Conservation (phyloP, 2,113 vertebrate species). For the Rattus rattus region DNA sequence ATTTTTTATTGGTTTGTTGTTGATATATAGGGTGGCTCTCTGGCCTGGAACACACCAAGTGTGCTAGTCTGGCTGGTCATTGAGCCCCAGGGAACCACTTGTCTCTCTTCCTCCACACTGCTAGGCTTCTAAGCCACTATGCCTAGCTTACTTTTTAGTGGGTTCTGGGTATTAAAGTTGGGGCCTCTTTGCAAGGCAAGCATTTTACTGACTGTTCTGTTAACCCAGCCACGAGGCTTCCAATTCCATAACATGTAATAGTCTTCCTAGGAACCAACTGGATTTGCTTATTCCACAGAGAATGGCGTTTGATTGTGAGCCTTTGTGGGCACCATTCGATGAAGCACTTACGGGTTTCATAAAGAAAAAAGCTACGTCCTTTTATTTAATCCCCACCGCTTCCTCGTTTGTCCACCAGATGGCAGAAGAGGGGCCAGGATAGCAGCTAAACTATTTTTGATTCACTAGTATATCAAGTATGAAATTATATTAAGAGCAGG, state of each 20-base stretch:
- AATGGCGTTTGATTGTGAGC: background rate
- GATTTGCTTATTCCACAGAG: background rate
- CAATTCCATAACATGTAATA: background rate
- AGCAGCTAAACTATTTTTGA: background rate
- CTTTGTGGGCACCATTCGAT: background rate
- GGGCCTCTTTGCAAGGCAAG: background rate
- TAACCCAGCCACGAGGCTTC: background rate
- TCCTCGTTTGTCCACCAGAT: conserved; percentile 75
- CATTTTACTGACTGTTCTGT: background rate
- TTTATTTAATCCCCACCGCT: background rate
- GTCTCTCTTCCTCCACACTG: background rate
- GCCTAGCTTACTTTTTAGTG: background rate
- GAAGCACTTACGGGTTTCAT: background rate
- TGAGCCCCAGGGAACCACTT: background rate
- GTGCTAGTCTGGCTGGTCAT: background rate
- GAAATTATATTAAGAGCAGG: background rate
- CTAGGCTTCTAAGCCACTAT: background rate
- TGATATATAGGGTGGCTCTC: too few species aligned
- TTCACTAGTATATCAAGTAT: conserved; percentile 36
- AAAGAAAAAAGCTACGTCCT: background rate
- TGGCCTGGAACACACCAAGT: background rate
- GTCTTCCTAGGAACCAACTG: background rate
- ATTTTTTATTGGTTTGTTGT: background rate
- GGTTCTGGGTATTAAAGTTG: background rate
- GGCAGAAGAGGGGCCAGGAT: conserved; percentile 68